Evolutionary conservation across 2,888 invertebrate genomes (phyloP), one percentile per base, ranked within the genome.

Genomic region (Seira musarum): DNA sequence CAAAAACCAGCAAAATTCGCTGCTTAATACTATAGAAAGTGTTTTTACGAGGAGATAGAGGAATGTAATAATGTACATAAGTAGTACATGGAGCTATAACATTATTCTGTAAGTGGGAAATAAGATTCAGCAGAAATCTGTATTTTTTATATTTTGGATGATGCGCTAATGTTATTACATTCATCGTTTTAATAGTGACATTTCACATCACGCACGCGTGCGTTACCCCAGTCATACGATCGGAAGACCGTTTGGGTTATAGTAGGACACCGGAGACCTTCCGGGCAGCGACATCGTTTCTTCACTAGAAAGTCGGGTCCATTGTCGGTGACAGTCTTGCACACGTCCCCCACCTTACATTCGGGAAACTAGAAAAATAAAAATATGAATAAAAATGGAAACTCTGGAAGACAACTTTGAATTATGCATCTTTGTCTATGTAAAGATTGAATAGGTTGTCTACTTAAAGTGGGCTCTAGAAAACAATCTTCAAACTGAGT

Each of bases 221-320:
- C 87, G 13, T 80, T 78, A n/a, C 85, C 86, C 76, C 83, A 63
- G 13, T 81, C 19, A 6, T 82, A 64, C 1, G 85, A 82, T 67
- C 86, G 83, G 5, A 77, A 57, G n/a, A 79, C 81, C 15, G 81
- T 78, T 13, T 74, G 82, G 6, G 82, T 61, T 8, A 83, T 35
- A 17, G 87, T 87, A 1, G 87, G 87, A 71, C 87, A 87, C 13
- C 81, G 82, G 13, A 84, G 75, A 19, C 82, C 82, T 15, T 70
- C 72, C 6, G 86, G 84, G 68, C 87, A 87, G 19, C 82, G 68
- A 75, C 87, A 87, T 81, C 86, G 86, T n/a, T 84, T 77, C 69
- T 87, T 87, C 49, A 87, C 87, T 24, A 87, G 73, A 69, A 85
- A 87, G 46, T 83, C 80, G 5, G 76, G 17, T 13, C 76, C 71